phyloP scores from a whole-genome alignment of 2,113 vertebrate species.

The Syrmaticus mikado region DNA sequence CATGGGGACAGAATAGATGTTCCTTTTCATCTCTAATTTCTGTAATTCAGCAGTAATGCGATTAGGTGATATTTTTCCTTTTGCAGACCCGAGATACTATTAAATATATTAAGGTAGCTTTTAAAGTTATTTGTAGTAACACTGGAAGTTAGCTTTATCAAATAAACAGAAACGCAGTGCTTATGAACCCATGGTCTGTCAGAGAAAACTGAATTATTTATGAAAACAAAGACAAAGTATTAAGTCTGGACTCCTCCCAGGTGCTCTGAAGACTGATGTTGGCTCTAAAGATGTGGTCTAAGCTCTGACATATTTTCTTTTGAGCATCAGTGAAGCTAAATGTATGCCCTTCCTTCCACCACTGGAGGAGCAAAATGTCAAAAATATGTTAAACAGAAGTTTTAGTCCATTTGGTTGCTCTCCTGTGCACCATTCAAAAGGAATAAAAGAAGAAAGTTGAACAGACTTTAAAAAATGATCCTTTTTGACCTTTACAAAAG shows the following conservation, averaged over 20 bases:
- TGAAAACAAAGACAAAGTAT: background rate
- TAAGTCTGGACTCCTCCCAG: background rate
- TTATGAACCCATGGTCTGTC: background rate
- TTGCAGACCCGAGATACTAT: background rate
- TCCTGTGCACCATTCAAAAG: background rate
- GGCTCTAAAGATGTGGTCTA: background rate
- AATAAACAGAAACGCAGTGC: conserved; percentile 1
- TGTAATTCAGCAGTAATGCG: background rate
- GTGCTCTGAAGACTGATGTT: background rate
- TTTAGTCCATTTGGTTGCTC: background rate
- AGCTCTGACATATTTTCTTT: conserved; percentile 9
- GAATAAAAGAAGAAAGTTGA: conserved; percentile 29
- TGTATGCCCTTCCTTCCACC: background rate
- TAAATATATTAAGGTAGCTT: conserved; percentile 33
- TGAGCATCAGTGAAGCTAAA: conserved; percentile 13
- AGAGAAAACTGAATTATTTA: background rate
- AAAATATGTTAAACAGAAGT: conserved; percentile 47
- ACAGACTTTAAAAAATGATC: conserved; percentile 9
- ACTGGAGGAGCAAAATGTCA: conserved; percentile 33
- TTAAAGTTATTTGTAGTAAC: conserved; percentile 48
- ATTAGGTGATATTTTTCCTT: conserved; percentile 27
- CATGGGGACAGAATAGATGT: background rate
- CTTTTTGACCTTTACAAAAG: conserved; percentile 46
- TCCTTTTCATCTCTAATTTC: conserved; percentile 22
- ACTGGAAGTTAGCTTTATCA: conserved; percentile 4